Evolutionary conservation across 1,140 invertebrate genomes (phyloP), one percentile per base, ranked within the genome.

Genomic region (Holcopasites calliopsidis): DNA sequence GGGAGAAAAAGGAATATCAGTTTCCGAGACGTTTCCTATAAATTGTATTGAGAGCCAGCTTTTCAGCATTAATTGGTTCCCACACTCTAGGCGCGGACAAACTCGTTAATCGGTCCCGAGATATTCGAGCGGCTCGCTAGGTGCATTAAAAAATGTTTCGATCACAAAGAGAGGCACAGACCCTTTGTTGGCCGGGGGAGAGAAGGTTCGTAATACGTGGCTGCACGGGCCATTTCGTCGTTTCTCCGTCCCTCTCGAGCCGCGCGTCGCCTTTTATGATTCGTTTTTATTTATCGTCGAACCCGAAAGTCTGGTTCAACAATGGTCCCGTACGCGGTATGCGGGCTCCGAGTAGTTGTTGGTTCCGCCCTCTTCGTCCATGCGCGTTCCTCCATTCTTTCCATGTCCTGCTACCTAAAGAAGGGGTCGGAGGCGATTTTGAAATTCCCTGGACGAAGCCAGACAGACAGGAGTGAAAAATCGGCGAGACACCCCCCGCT

Each of bases 301-400:
- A 79, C 40, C 52, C 64, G 49, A 79, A 75, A 49, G 50, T 57
- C 26, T 60, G 60, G 33, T 52, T 65, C 54, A n/a, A 83, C 78
- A 83, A 84, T 84, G 70, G 77, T 80, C 77, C 75, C 75, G 74
- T 73, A 80, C 73, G 61, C 28, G 31, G 28, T 65, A 81, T 81
- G 75, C 83, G 71, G 83, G 68, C 69, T 58, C 28, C 31, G 26
- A 66, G 5, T 42, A 28, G 31, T 50, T 40, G 35, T 31, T 60
- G 8, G 33, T 70, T 58, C 38, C 31, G 35, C 70, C 58, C 38
- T 73, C 55, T 33, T 31, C 33, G 44, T 62, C 73, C 11, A 13
- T 64, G 10, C 7, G 7, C 10, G 13, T 28, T n/a, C n/a, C 49
- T 13, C 13, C 5, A 4, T 47, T 47, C 58, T 58, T 33, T 26